Base-by-base conservation (phyloP, 2,888 invertebrate genomes). In the Eretmocerus hayati region DNA sequence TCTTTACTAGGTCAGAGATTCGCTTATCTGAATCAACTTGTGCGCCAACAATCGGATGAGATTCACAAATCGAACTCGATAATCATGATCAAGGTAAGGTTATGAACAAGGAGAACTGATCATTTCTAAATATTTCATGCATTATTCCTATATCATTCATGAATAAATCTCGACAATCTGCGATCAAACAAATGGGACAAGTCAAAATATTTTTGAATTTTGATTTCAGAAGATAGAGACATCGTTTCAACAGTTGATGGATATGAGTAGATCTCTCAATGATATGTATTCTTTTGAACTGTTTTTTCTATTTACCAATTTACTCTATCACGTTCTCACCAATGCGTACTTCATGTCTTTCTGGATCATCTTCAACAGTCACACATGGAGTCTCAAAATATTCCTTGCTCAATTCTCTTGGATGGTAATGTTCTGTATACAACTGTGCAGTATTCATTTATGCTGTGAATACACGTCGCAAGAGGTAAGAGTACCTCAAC, bases 1-100 rank as follows among this genome's bases (percentile, higher is more conserved):
- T 46, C 58, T 23, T 42, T 69, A 20, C 49, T 71, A 9, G 67
- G 64, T 0, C 64, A 65, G 42, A 57, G 69, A 1, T 70, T 71
- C 50, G 45, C 48, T 9, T 63, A 63, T 31, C 56, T 71, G 9
- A 69, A 66, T 35, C 8, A 26, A 6, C 26, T 26, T 11, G 26
- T 26, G 26, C 11, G 11, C 26, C 6, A 26, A 9, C 26, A 9
- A 26, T 9, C 26, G 26, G 26, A 26, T 9, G 11, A 6, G 8
- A 11, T 26, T 9, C 6, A 26, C 11, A 6, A 26, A 9, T 11
- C 6, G 26, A 26, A 26, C 11, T 9, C 26, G 8, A 26, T 26
- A 26, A 11, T 9, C 11, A 26, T 26, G 6, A 26, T 9, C 8
- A 11, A 9, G 26, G 11, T 1, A 26, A 6, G 11, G 11, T n/a